Evolutionary conservation across 2,797 vertebrate species (phyloP).

Genomic region (Liasis olivaceus): DNA sequence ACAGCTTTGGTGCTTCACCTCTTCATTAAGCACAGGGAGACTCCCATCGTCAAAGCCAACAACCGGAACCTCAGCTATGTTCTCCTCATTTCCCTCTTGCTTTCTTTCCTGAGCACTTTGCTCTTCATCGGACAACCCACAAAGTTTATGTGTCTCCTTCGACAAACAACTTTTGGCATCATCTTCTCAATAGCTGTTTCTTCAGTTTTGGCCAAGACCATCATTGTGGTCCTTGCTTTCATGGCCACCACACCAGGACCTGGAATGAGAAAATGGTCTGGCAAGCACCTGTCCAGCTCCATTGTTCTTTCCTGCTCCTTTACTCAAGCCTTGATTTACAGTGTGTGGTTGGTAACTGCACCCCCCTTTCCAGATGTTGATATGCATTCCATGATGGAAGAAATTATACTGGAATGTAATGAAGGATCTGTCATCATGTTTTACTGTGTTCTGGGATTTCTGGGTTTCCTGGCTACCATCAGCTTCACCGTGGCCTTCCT

Average conservation of each 20-base stretch:
- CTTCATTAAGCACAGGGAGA: background rate
- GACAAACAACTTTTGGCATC: background rate
- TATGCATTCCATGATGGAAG: background rate
- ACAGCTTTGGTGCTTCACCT: too few species aligned
- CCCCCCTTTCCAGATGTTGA: background rate
- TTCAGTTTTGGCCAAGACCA: background rate
- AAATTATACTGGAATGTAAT: background rate
- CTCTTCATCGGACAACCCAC: background rate
- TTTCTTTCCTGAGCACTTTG: background rate
- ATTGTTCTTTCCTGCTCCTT: background rate
- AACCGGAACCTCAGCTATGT: background rate
- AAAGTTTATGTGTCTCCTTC: background rate
- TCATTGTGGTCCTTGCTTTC: background rate
- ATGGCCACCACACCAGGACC: background rate
- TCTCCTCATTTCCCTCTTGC: background rate
- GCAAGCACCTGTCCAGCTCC: background rate
- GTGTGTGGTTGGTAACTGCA: background rate
- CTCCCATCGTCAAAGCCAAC: background rate
- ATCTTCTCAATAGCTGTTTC: background rate
- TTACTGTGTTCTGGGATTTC: background rate
- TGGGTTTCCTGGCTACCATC: background rate
- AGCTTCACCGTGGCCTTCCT: background rate
- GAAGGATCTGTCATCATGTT: background rate
- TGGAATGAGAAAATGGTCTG: too few species aligned
- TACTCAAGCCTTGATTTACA: background rate